Evolutionary conservation across 2,888 invertebrate genomes (phyloP).

Genomic region (Zygogramma bicolorata): DNA sequence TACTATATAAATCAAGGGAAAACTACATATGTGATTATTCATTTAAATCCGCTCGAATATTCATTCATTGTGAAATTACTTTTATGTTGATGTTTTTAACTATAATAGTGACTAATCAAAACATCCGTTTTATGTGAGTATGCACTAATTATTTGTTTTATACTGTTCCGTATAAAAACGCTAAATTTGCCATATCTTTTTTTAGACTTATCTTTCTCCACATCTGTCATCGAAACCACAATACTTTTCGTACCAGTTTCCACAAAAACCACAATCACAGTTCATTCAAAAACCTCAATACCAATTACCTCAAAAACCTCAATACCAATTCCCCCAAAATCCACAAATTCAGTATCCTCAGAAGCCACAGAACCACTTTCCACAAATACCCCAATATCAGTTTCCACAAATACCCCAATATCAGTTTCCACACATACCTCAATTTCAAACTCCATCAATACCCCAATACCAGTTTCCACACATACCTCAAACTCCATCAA

Average conservation of each 20-base stretch:
- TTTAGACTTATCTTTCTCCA: not conserved
- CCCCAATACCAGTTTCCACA: constrained; percentile 21
- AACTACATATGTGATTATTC: too few species aligned
- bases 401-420: not conserved
- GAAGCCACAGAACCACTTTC: constrained; percentile 15
- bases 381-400: too few species aligned
- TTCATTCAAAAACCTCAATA: constrained; percentile 13
- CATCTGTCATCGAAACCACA: not conserved
- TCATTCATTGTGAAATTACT: not conserved
- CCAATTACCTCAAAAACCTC: constrained; percentile 22
- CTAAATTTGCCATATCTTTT: not conserved
- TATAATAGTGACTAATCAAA: not conserved
- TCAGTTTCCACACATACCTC: constrained; percentile 11
- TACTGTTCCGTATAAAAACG: not conserved
- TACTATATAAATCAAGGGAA: too few species aligned
- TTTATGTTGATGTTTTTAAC: not conserved
- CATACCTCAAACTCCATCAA: constrained; percentile 6
- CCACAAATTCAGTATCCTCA: constrained; percentile 16
- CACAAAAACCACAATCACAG: not conserved
- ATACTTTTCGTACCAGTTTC: not conserved
- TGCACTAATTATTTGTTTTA: not conserved
- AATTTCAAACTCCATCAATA: constrained; percentile 18
- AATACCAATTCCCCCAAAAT: constrained; percentile 13
- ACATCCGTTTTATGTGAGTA: not conserved
- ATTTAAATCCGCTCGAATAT: not conserved